Evolutionary conservation across 37 sponge, comb jelly and placozoan species (phyloP).

Genomic region (Spongilla lacustris): DNA sequence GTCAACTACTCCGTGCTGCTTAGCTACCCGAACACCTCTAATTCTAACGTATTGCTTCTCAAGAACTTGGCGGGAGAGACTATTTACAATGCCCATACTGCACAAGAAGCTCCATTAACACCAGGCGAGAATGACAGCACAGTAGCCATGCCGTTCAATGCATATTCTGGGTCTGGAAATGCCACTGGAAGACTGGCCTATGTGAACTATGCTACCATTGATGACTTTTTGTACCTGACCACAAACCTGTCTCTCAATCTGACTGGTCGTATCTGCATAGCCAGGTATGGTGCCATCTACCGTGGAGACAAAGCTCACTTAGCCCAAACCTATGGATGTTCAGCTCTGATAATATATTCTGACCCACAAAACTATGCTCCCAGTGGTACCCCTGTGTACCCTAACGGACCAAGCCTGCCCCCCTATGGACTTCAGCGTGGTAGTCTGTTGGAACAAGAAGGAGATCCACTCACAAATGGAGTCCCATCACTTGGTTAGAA

Average conservation of each 20-base stretch:
- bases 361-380: constrained; percentile 87
- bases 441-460: constrained; percentile 41
- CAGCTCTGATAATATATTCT: constrained; percentile 86
- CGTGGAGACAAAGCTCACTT: constrained; percentile 86
- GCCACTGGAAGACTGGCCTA: constrained; percentile 80
- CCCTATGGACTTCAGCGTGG: constrained; percentile 84
- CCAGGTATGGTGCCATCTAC: constrained; percentile 77
- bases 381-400: constrained; percentile 57
- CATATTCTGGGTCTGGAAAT: constrained; percentile 68
- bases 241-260: constrained; percentile 37
- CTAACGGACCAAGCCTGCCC: constrained; percentile 82
- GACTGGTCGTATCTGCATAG: constrained; percentile 76
- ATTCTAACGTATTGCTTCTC: constrained; percentile 53
- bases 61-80: constrained; percentile 1
- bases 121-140: constrained; percentile 68
- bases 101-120: constrained; percentile 63
- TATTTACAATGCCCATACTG: constrained; percentile 46
- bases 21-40: constrained; percentile 63
- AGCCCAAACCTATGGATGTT: constrained; percentile 71
- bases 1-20: constrained; percentile 75
- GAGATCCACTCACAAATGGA: constrained; percentile 82
- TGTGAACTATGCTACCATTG: constrained; percentile 88
- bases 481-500: constrained; percentile 55
- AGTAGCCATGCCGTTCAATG: constrained; percentile 86
- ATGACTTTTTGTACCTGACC: constrained; percentile 79